Evolutionary conservation across 2,113 vertebrate species (phyloP), one percentile per base, ranked within the genome.

Genomic region (Esox niger): DNA sequence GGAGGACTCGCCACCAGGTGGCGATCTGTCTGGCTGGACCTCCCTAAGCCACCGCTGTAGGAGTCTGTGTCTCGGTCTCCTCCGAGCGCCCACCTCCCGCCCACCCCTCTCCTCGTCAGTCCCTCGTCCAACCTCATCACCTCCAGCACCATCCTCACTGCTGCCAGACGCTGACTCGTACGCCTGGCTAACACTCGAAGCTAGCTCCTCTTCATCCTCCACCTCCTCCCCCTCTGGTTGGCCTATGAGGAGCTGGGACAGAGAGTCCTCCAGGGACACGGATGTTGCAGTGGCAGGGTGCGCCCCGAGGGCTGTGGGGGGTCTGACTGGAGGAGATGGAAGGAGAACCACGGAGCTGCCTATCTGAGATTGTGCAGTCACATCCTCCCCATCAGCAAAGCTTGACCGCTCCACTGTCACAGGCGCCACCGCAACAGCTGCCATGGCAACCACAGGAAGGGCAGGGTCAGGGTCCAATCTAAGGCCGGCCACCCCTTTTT

Each of bases 401-500:
- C 89, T 95, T 69, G 95, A 89, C 30, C 94, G 88, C 4, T 92
- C 91, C 66, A 86, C 69, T 61, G 85, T 88, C 71, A 91, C 82
- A 2, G 87, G 68, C 33, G 88, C 9, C 43, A 67, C 64, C 27
- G 15, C 11, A 43, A 43, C 58, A 32, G 62, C 46, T n/a, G 46
- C 47, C 4, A 49, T 6, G 2, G 25, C 38, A 0, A 89, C 87
- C 73, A 87, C 68, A 57, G 86, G 89, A 69, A 91, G 72, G 7
- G 82, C 77, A 20, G 90, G 59, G 0, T 98, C 96, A 74, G 94
- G 92, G 75, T 98, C 96, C 83, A 98, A 86, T 82, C 96, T 92
- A 74, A 99, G 89, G 75, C 97, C 97, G 0, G 97, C 97, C 59
- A 98, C 97, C 35, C 97, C 96, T 76, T 99, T 99, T 88, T 99